These are phyloP conservation scores for Silurus meridionalis DNA, from an alignment of 2,113 vertebrate genomes.

Conservation along the genomic window DNA sequence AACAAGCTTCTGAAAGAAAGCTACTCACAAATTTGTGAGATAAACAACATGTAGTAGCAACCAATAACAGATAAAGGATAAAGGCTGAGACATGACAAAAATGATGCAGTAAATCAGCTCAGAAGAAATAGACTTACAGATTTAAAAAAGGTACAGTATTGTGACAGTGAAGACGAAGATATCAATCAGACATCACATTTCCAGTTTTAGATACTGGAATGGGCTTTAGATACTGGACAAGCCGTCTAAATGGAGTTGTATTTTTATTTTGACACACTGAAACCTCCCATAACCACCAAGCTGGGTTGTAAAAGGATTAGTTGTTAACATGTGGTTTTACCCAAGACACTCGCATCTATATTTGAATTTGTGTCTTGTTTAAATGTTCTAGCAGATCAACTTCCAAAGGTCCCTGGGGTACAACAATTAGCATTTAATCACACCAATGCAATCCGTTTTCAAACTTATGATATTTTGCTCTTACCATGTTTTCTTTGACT, in stretches of 20 bases:
- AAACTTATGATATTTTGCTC: slow-evolving; percentile 36
- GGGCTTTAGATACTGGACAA: not conserved
- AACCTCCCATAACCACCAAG: not conserved
- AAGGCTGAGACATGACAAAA: slow-evolving; percentile 38
- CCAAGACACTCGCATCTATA: slow-evolving; percentile 7
- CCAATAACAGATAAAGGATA: slow-evolving; percentile 33
- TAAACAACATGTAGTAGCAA: slow-evolving; percentile 43
- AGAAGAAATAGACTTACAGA: not conserved
- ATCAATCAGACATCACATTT: not conserved
- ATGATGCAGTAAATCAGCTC: slow-evolving; percentile 16
- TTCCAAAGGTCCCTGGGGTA: not conserved
- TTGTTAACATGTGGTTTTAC: slow-evolving; percentile 10
- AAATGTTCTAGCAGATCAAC: slow-evolving; percentile 38
- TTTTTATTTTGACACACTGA: not conserved
- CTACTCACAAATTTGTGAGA: slow-evolving; percentile 27
- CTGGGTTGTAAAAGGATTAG: not conserved
- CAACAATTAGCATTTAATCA: slow-evolving; percentile 41
- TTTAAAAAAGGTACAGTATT: not conserved
- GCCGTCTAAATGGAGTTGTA: not conserved
- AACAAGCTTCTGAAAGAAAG: slow-evolving; percentile 47
- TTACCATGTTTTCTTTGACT: not conserved
- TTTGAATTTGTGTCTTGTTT: slow-evolving; percentile 21
- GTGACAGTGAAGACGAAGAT: not conserved
- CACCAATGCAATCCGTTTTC: slow-evolving; percentile 37
- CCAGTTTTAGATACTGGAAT: not conserved